phyloP scores from a whole-genome alignment of 23 tunicate genomes.

The Phallusia fumigata region DNA sequence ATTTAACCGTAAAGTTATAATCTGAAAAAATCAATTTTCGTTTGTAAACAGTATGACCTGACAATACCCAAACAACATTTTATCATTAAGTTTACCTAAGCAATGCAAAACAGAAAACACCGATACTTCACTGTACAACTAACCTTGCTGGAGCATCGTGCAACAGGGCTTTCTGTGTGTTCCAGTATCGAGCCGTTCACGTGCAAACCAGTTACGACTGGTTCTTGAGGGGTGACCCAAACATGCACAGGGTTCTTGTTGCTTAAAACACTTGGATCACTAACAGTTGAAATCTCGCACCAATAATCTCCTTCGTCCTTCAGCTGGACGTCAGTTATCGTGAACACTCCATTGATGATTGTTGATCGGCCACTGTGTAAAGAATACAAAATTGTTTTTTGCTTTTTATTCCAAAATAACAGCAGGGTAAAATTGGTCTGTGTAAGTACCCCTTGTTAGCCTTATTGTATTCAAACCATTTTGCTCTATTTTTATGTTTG shows the following conservation, averaged over 20 bases:
- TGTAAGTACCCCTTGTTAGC: too few species aligned
- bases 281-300: constrained; percentile 56
- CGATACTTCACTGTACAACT: neutral
- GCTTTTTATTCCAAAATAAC: too few species aligned
- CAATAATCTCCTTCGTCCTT: constrained; percentile 80
- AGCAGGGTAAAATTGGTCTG: too few species aligned
- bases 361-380: constrained; percentile 46
- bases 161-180: constrained; percentile 51
- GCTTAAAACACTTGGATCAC: constrained; percentile 26
- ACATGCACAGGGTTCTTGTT: constrained; percentile 69
- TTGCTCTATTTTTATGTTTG: too few species aligned
- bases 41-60: too few species aligned
- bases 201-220: constrained; percentile 31
- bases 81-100: too few species aligned
- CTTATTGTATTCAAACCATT: too few species aligned
- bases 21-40: too few species aligned
- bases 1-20: too few species aligned
- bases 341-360: constrained; percentile 23
- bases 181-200: constrained; percentile 58
- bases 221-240: constrained; percentile 54
- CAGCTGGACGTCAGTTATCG: constrained; percentile 35
- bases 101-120: too few species aligned
- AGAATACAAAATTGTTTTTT: neutral
- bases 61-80: too few species aligned
- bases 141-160: constrained; percentile 63